A percentile compares a stretch with the other conserved stretches of the same genome.
phyloP scores from a whole-genome alignment of 2,797 vertebrate genomes.

The Gymnopithys bicolor region DNA sequence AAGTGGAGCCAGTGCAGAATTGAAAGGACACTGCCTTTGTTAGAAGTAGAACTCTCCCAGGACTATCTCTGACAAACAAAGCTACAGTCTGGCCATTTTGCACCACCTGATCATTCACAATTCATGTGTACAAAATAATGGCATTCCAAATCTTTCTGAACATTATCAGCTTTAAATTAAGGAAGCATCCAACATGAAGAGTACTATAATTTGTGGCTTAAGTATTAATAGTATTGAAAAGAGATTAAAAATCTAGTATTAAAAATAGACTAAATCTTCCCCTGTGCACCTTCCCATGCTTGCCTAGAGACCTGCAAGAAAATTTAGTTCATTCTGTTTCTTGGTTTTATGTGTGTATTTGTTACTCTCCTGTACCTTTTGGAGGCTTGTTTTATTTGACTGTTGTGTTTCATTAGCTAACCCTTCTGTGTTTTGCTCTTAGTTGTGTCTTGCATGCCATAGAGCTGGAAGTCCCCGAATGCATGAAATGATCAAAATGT shows the following conservation, averaged over 20 bases:
- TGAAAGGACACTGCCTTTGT: background rate
- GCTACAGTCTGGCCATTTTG: background rate
- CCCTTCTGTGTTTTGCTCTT: constrained; percentile 69
- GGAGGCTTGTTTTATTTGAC: constrained; percentile 1
- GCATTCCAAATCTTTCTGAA: background rate
- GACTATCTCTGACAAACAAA: background rate
- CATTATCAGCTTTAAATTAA: background rate
- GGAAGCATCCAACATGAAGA: background rate
- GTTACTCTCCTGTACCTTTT: background rate
- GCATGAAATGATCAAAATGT: constrained; percentile 78
- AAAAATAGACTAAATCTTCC: background rate
- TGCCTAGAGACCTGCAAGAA: background rate
- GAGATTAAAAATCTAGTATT: background rate
- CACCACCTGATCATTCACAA: background rate
- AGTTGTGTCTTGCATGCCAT: constrained; percentile 75
- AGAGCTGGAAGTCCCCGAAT: constrained; percentile 73
- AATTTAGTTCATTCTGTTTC: background rate
- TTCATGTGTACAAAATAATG: background rate
- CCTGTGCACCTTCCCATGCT: constrained; percentile 16
- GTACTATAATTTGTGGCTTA: background rate
- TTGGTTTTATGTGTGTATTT: background rate
- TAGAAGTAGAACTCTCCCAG: background rate
- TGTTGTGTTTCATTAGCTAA: constrained; percentile 61
- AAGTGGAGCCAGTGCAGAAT: background rate
- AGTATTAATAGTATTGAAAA: background rate